phyloP scores from a whole-genome alignment of 2,113 vertebrate species.

The Spilogale gracilis region DNA sequence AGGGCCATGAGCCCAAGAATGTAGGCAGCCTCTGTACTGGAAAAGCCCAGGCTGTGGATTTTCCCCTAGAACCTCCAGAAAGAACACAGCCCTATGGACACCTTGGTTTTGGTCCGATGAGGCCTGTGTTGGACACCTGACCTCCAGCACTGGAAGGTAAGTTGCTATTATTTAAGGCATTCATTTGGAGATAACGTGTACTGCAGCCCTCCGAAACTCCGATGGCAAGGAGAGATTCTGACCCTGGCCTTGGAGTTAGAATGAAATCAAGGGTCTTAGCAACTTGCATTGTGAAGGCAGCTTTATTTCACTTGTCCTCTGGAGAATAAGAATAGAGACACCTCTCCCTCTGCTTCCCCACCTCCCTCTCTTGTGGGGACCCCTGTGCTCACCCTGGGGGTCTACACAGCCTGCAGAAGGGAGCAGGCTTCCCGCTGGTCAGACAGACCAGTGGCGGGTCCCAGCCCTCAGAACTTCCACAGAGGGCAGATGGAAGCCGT shows the following conservation, averaged over 20 bases:
- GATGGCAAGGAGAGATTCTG: fast-evolving
- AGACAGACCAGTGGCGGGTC: not conserved
- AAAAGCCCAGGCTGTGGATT: not conserved
- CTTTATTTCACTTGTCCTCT: not conserved
- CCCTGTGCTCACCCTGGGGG: fast-evolving
- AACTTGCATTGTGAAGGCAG: not conserved
- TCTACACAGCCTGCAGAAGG: not conserved
- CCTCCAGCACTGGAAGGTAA: not conserved
- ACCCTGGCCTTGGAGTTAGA: fast-evolving
- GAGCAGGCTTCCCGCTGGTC: fast-evolving
- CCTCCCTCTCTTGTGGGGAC: not conserved
- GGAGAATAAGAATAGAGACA: constrained; percentile 20
- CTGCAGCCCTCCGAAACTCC: not conserved
- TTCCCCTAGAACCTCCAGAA: not conserved
- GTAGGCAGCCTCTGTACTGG: not conserved
- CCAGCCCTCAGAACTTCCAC: not conserved
- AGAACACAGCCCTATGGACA: fast-evolving
- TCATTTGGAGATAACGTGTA: not conserved
- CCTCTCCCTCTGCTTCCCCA: constrained; percentile 71
- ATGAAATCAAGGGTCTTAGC: not conserved
- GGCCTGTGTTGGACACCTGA: not conserved
- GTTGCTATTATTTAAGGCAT: not conserved
- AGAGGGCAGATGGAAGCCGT: not conserved
- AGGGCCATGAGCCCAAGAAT: not conserved
- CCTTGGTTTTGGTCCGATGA: fast-evolving